These are phyloP conservation scores for Peromyscus polionotus DNA, from an alignment of 2,113 vertebrate genomes.

Conservation along the genomic window DNA sequence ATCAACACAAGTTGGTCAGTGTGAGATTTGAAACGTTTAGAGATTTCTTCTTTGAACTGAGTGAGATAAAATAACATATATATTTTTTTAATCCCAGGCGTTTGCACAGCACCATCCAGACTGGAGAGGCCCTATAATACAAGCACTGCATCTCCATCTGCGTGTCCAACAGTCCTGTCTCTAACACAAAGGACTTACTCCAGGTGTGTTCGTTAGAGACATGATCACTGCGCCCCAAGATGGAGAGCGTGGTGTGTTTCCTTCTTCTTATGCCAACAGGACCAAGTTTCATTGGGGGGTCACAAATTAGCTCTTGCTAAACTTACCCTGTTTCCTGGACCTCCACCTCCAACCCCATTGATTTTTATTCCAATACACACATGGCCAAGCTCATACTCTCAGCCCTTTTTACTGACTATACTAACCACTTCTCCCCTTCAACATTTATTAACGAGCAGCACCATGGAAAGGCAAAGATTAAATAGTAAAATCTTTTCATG, in stretches of 20 bases:
- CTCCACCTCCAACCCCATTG: slow-evolving; percentile 15
- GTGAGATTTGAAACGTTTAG: slow-evolving; percentile 91
- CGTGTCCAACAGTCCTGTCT: not conserved
- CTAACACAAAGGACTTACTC: not conserved
- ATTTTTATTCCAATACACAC: not conserved
- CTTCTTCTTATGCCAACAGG: not conserved
- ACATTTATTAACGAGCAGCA: not conserved
- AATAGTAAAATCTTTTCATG: not conserved
- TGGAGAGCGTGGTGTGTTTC: not conserved
- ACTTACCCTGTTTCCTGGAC: not conserved
- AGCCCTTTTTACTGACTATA: not conserved
- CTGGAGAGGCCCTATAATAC: not conserved
- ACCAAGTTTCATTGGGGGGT: not conserved
- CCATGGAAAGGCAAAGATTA: not conserved
- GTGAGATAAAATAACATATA: slow-evolving; percentile 53
- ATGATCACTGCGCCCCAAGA: too few species aligned
- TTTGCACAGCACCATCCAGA: not conserved
- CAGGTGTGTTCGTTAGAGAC: not conserved
- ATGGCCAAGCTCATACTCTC: not conserved
- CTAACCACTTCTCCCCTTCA: not conserved
- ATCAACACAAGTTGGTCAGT: slow-evolving; percentile 92
- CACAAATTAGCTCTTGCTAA: not conserved
- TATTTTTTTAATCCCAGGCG: not conserved
- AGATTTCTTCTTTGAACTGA: slow-evolving; percentile 93
- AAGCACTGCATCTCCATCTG: not conserved